phyloP scores from a whole-genome alignment of 1,140 invertebrate species.

The Zaprionus camerounensis region DNA sequence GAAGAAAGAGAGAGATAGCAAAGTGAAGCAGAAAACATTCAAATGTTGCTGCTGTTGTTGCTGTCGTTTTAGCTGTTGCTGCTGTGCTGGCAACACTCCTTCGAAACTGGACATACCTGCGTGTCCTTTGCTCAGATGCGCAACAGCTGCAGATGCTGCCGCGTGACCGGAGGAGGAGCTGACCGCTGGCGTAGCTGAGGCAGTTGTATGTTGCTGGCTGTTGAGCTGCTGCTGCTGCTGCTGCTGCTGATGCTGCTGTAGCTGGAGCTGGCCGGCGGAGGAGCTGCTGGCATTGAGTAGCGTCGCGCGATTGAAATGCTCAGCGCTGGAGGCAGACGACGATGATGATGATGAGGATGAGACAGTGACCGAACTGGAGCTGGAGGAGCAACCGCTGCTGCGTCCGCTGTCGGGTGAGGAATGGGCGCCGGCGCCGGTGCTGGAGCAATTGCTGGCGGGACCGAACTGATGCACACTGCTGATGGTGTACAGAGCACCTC shows the following conservation, averaged over 20 bases:
- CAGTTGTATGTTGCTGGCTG: slow-evolving; percentile 28
- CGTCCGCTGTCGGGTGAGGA: slow-evolving; percentile 61
- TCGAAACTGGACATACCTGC: slow-evolving; percentile 43
- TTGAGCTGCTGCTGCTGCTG: slow-evolving; percentile 30
- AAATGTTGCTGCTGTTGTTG: slow-evolving; percentile 45
- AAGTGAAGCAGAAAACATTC: slow-evolving; percentile 36
- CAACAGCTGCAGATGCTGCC: slow-evolving; percentile 70
- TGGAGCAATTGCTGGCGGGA: slow-evolving; percentile 70
- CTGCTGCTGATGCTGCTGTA: slow-evolving; percentile 39
- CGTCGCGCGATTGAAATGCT: slow-evolving; percentile 60
- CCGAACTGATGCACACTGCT: slow-evolving; percentile 83
- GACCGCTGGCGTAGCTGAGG: slow-evolving; percentile 49
- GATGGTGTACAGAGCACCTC: slow-evolving; percentile 83
- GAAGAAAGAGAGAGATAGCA: background rate
- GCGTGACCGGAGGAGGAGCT: slow-evolving; percentile 48
- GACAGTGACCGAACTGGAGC: slow-evolving; percentile 57
- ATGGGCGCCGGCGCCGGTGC: slow-evolving; percentile 48
- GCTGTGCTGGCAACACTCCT: slow-evolving; percentile 30
- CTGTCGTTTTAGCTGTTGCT: slow-evolving; percentile 20
- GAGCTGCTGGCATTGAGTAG: slow-evolving; percentile 56
- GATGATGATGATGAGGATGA: slow-evolving; percentile 69
- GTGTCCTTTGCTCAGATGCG: slow-evolving; percentile 73
- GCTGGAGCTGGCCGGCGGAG: slow-evolving; percentile 40
- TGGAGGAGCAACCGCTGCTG: slow-evolving; percentile 67
- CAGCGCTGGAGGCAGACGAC: slow-evolving; percentile 69